phyloP scores from a whole-genome alignment of 2,888 invertebrate species.

The Argyra leucocephala region DNA sequence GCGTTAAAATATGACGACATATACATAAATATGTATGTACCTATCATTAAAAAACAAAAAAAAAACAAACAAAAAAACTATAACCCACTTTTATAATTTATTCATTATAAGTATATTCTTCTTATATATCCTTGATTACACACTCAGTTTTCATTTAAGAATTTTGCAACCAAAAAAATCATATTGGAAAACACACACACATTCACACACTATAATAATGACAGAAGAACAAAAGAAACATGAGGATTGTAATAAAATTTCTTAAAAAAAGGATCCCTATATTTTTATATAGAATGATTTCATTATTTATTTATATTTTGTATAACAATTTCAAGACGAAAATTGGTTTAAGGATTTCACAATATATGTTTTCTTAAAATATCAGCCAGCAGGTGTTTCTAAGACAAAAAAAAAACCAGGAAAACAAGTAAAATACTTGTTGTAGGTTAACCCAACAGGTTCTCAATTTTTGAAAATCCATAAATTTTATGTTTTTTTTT shows the following conservation, averaged over 20 bases:
- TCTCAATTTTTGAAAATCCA: no score
- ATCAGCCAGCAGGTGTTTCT: neutral
- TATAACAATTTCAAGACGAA: neutral
- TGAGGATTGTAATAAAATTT: neutral
- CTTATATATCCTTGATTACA: no score
- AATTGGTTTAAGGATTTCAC: neutral
- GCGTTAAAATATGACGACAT: no score
- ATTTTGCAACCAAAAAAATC: neutral
- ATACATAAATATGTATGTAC: no score
- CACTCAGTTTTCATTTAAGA: neutral
- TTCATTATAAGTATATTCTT: neutral
- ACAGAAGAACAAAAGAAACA: neutral
- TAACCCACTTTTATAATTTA: neutral
- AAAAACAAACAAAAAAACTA: no score
- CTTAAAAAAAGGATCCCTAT: neutral
- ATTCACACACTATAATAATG: no score
- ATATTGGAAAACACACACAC: neutral
- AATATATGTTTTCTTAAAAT: neutral
- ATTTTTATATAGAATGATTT: no score
- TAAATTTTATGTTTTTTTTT: no score
- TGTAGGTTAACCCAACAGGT: no score
- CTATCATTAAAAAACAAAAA: no score
- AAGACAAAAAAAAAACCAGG: neutral
- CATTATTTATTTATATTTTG: no score
- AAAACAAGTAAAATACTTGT: no score